Evolutionary conservation across 1,140 invertebrate genomes (phyloP).

Genomic region (Euura saliciscinereae): DNA sequence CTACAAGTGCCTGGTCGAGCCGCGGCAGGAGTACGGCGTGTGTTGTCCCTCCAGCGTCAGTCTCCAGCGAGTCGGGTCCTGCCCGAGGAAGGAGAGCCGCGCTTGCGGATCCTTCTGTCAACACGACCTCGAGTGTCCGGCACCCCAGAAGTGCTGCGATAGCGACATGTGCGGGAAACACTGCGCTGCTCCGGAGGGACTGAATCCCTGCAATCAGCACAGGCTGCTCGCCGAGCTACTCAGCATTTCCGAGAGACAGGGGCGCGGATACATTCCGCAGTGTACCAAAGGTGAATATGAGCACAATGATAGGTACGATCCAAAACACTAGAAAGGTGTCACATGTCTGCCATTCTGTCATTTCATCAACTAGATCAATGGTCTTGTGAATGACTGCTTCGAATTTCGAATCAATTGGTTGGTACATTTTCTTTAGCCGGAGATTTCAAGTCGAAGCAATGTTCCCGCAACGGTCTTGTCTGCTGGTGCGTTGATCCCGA

Average conservation of each 20-base stretch:
- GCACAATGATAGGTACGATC: neutral
- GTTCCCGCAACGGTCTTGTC: slow-evolving; percentile 81
- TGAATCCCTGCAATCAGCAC: slow-evolving; percentile 73
- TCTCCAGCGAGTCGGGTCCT: slow-evolving; percentile 76
- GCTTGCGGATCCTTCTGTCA: slow-evolving; percentile 71
- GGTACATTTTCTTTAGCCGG: slow-evolving; percentile 58
- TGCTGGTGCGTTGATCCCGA: slow-evolving; percentile 85
- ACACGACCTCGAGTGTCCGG: slow-evolving; percentile 80
- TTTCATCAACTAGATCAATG: neutral
- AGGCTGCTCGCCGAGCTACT: slow-evolving; percentile 77
- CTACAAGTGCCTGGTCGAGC: slow-evolving; percentile 78
- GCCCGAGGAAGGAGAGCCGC: slow-evolving; percentile 62
- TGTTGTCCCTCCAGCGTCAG: slow-evolving; percentile 81
- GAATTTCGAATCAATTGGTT: neutral
- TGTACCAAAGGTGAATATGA: slow-evolving; percentile 62
- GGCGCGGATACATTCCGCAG: slow-evolving; percentile 82
- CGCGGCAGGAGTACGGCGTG: slow-evolving; percentile 83
- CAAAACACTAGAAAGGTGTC: neutral
- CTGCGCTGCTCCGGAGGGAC: slow-evolving; percentile 41
- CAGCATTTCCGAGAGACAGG: slow-evolving; percentile 76
- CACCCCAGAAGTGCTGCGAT: slow-evolving; percentile 80
- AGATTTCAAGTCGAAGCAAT: slow-evolving; percentile 74
- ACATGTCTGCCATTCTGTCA: neutral
- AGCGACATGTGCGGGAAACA: slow-evolving; percentile 68
- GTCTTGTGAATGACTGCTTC: no score